Evolutionary conservation across 2,888 invertebrate species (phyloP), one percentile per base, ranked within the genome.

Genomic region (Zootermopsis nevadensis): DNA sequence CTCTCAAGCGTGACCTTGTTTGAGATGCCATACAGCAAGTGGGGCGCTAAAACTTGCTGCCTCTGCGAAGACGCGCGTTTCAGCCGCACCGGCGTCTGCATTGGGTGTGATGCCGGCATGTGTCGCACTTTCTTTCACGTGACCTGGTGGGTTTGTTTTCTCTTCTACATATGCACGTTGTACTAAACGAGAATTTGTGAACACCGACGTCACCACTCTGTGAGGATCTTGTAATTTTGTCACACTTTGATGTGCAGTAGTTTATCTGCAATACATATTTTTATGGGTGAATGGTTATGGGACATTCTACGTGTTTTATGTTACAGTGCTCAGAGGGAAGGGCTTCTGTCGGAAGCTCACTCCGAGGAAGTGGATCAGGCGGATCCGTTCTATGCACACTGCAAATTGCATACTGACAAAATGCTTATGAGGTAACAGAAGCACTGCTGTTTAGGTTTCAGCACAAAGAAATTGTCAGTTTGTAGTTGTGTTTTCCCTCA

Each of bases 31-130:
- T 98, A 98, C 89, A 95, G 95, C 82, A 96, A 96, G 87, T 99
- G 98, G 97, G 99, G 99, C 60, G 95, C 97, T 15, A 97, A 97
- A 88, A 93, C 94, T 19, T 99, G 99, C 88, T 94, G 95, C 12
- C 90, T 98, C 22, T 99, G 99, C 89, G 94, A 94, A 85, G 98
- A 99, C 89, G 93, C 95, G 6, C 92, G 96, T 67, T 95, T 95
- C 87, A 95, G 97, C 15, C 92, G 98, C 42, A 97, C 98, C 0
- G 99, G 99, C 2, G 97, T 99, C 24, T 97, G 97, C 88, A 97
- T 99, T 82, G 96, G 96, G 85, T 99, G 99, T 90, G 99, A 99
- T 90, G 99, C 99, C 19, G 99, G 99, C 38, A 95, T 99, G 93
- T 99, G 99, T 91, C 95, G 97, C 88, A 97, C 96, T 0, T 98